phyloP scores from a whole-genome alignment of 2,113 vertebrate genomes.

The Papio anubis region DNA sequence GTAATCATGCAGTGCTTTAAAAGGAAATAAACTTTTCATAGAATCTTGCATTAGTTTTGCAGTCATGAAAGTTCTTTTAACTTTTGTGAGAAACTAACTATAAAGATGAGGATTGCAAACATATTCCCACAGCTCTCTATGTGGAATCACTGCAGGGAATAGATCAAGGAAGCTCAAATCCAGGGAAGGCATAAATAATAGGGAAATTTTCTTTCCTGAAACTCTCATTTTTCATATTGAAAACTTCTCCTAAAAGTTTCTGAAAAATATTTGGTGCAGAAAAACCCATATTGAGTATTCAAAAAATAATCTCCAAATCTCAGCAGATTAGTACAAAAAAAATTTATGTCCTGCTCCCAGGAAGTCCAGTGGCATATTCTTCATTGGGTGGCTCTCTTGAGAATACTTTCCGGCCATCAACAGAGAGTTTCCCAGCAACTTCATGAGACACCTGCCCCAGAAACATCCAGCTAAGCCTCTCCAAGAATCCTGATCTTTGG shows the following conservation, averaged over 20 bases:
- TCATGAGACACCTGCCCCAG: not conserved
- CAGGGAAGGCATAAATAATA: too few species aligned
- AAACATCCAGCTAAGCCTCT: not conserved
- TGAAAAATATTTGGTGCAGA: not conserved
- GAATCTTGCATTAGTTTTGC: not conserved
- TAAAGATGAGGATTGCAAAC: not conserved
- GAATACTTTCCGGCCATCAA: not conserved
- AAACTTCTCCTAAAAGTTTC: not conserved
- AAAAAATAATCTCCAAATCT: not conserved
- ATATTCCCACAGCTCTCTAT: fast-evolving
- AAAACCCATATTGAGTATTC: not conserved
- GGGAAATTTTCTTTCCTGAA: not conserved
- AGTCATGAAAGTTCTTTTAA: not conserved
- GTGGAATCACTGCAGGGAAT: not conserved
- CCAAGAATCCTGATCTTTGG: not conserved
- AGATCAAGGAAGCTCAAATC: not conserved
- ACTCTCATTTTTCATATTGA: not conserved
- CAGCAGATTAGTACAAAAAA: not conserved
- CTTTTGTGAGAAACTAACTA: not conserved
- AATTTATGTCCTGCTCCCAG: not conserved
- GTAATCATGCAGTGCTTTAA: not conserved
- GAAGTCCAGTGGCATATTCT: not conserved
- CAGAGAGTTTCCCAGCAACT: not conserved
- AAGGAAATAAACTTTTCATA: not conserved
- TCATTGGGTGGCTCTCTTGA: fast-evolving